A percentile compares a stretch with the other conserved stretches of the same genome.
Conservation (phyloP, 35 echinoderm and acorn worm species). For the Eucidaris tribuloides region DNA sequence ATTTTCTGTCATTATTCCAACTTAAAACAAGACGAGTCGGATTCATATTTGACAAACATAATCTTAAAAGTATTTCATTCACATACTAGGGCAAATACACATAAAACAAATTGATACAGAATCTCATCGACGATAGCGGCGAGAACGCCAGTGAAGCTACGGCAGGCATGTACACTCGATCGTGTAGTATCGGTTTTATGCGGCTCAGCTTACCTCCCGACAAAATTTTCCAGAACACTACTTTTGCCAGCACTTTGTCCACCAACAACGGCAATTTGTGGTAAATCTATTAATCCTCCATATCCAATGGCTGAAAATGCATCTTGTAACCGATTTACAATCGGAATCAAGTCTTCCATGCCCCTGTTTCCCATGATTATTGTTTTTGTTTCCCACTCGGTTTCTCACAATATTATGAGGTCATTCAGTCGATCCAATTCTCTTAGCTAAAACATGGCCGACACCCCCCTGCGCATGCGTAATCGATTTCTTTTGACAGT, state of each 20-base stretch:
- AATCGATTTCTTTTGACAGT: too few relatives aligned
- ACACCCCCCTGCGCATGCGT: not conserved
- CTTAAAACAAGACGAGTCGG: too few relatives aligned
- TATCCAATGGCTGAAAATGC: conserved; percentile 84
- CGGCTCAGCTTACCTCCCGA: conserved; percentile 93
- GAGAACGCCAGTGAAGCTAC: too few relatives aligned
- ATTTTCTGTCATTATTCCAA: too few relatives aligned
- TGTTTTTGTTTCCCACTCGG: not conserved
- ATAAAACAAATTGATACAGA: too few relatives aligned
- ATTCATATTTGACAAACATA: too few relatives aligned
- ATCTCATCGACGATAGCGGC: too few relatives aligned
- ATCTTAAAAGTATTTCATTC: too few relatives aligned
- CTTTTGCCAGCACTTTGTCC: conserved; percentile 98
- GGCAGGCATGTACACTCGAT: too few relatives aligned
- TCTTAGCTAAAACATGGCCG: not conserved
- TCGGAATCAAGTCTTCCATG: conserved; percentile 98
- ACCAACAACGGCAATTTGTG: conserved; percentile 96
- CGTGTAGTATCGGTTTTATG: too few relatives aligned
- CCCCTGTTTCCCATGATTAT: conserved; percentile 88
- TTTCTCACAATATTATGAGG: not conserved
- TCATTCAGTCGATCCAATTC: not conserved
- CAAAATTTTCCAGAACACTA: conserved; percentile 98
- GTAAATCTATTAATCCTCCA: conserved; percentile 66
- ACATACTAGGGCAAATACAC: too few relatives aligned
- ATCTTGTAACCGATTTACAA: conserved; percentile 96